Base-by-base conservation (phyloP, 35 echinoderm and acorn worm genomes). In the Ophioderma brevispina region DNA sequence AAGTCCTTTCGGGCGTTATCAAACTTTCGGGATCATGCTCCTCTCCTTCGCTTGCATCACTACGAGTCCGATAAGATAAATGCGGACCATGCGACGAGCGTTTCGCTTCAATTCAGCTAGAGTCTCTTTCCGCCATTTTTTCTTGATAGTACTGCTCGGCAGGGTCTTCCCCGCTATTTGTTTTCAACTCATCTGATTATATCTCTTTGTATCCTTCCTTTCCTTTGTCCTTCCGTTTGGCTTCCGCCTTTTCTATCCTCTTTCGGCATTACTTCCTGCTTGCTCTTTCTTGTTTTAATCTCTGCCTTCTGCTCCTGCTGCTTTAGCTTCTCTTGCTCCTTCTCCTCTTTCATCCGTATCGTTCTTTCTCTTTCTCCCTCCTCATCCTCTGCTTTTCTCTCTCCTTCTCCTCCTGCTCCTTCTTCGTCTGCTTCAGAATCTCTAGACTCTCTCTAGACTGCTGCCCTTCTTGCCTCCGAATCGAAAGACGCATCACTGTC, bases 91-190 rank as follows among this genome's bases (percentile, higher is more conserved):
- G 46, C 0, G 83, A 85, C 33, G 83, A 52, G 11, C 91, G 78
- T 30, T 88, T 33, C 86, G 86, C 64, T 93, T 93, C 33, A 93
- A 87, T 83, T 88, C 92, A 15, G 91, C 35, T 64, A 93, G 55
- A 3, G 92, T 93, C 3, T 93, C 92, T 10, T 78, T 80, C n/a
- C 25, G 76, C 77, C 36, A 75, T 78, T 70, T 70, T 70, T 30
- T 70, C 59, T 30, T 70, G 15, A 70, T 70, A 70, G 59, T 70
- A 70, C 59, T 70, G 59, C 23, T 70, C 59, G 3, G 59, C 59
- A 8, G 15, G 33, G 80, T 86, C 76, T 43, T 92, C 39, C n/a
- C 37, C 31, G 33, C 39, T 64, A 13, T 31, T 10, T 75, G 13
- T 1, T 25, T 46, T 31, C 31, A 52, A 14, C 31, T 77, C 56